Evolutionary conservation across 2,888 invertebrate species (phyloP), one percentile per base, ranked within the genome.

Genomic region (Athalia cordata): DNA sequence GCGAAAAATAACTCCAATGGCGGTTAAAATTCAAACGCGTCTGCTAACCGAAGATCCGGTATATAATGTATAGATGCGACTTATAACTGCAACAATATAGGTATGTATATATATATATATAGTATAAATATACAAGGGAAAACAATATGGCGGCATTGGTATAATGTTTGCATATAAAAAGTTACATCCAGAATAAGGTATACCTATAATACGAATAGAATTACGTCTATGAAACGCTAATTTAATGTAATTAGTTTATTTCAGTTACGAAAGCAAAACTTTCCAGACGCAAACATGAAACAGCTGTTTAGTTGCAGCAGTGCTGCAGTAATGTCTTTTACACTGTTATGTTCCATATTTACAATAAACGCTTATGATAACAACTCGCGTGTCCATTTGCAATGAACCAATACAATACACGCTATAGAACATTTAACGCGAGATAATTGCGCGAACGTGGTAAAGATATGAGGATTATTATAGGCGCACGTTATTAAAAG

Each of bases 1-100:
- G 78, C 76, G 76, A 78, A 75, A 76, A 78, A 78, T 78, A 76
- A 50, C 78, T 72, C 50, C 50, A n/a, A 45, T 75, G 75, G 75
- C 75, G 64, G 75, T 62, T 75, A 75, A 75, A 75, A 62, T 75
- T 75, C 49, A 52, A 75, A 75, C 75, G 4, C 50, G 11, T 6
- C 4, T 52, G 62, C 62, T 64, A 6, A 7, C 59, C 62, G 47
- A 64, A 62, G 75, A 61, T 75, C 75, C 72, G 59, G 72, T 8
- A 29, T 29, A 29, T 29, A 29, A 29, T 29, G 29, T 29, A n/a
- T n/a, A 29, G 29, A 29, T 29, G 29, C 29, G 29, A 29, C 29
- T 29, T 29, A 29, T n/a, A 55, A 55, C 55, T 55, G n/a, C 9
- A 11, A 55, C n/a, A 55, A 55, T 55, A 55, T 8, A 8, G n/a